Percentiles rank a stretch among this genome's conserved stretches.
These are phyloP conservation scores for Taeniopygia guttata DNA, from an alignment of 2,797 vertebrate species.

Conservation along the genomic window DNA sequence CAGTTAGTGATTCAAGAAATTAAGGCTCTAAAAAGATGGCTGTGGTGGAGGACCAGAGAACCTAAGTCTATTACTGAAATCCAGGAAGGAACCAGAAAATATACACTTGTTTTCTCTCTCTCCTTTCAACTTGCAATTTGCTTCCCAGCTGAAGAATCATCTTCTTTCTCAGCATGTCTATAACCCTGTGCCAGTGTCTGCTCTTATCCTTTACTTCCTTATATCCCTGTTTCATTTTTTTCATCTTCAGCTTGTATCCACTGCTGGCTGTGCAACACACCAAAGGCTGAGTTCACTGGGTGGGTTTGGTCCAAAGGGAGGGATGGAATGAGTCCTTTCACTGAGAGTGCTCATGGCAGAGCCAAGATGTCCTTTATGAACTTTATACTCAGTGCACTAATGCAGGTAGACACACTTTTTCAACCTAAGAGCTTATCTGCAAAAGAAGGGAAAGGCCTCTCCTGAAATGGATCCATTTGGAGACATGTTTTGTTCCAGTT, in stretches of 20 bases:
- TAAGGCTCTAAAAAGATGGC: slow-evolving; percentile 41
- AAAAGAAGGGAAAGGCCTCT: background rate
- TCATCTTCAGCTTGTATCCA: background rate
- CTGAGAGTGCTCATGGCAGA: background rate
- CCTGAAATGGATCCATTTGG: background rate
- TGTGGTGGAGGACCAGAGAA: background rate
- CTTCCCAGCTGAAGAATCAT: background rate
- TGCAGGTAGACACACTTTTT: background rate
- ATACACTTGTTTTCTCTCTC: background rate
- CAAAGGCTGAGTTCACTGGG: background rate
- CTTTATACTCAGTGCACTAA: background rate
- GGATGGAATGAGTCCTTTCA: background rate
- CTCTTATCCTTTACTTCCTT: background rate
- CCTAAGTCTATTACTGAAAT: slow-evolving; percentile 16
- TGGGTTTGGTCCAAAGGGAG: background rate
- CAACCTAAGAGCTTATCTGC: background rate
- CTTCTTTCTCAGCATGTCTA: background rate
- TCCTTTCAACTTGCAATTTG: background rate
- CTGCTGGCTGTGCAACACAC: background rate
- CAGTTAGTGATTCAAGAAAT: slow-evolving; percentile 63
- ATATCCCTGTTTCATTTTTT: background rate
- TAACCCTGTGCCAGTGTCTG: background rate
- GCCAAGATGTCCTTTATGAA: background rate
- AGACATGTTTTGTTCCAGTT: background rate
- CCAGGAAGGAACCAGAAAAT: background rate